These are phyloP conservation scores for Geotria australis DNA, from an alignment of 2,797 vertebrate genomes.

Conservation along the genomic window DNA sequence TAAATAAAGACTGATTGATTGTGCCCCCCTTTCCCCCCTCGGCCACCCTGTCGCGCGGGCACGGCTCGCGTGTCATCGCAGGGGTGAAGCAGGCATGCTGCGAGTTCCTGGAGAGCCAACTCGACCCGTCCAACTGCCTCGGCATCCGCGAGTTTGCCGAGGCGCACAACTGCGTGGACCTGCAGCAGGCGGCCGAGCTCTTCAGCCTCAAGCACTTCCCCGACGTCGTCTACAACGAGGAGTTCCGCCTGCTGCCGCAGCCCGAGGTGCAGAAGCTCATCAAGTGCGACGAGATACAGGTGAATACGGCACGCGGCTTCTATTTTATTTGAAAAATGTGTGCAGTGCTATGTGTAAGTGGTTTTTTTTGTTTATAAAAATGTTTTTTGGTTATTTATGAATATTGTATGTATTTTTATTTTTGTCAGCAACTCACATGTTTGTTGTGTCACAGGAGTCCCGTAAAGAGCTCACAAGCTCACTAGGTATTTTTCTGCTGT, in stretches of 20 bases:
- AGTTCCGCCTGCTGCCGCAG: constrained; percentile 82
- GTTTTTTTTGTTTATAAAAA: constrained; percentile 2
- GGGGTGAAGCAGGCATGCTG: constrained; percentile 95
- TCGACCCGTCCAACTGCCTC: constrained; percentile 86
- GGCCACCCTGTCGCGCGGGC: too few relatives aligned
- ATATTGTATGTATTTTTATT: too few relatives aligned
- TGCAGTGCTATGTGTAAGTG: too few relatives aligned
- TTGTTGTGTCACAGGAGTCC: too few relatives aligned
- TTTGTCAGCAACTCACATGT: too few relatives aligned
- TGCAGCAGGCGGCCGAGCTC: constrained; percentile 84
- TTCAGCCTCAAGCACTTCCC: constrained; percentile 96
- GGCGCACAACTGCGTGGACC: constrained; percentile 82
- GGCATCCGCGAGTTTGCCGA: constrained; percentile 93
- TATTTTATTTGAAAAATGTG: too few relatives aligned
- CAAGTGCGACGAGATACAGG: constrained; percentile 97
- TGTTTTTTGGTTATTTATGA: too few relatives aligned
- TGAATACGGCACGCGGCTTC: constrained; percentile 8
- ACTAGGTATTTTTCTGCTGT: too few relatives aligned
- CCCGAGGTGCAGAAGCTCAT: constrained; percentile 89
- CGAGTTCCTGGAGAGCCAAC: constrained; percentile 82
- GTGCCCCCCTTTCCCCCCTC: too few relatives aligned
- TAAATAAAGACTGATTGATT: too few relatives aligned
- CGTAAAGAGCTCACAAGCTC: too few relatives aligned
- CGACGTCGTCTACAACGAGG: constrained; percentile 91
- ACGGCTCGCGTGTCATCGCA: constrained; percentile 8